phyloP scores from a whole-genome alignment of 2,113 vertebrate genomes.

The Ceyx melanurus region DNA sequence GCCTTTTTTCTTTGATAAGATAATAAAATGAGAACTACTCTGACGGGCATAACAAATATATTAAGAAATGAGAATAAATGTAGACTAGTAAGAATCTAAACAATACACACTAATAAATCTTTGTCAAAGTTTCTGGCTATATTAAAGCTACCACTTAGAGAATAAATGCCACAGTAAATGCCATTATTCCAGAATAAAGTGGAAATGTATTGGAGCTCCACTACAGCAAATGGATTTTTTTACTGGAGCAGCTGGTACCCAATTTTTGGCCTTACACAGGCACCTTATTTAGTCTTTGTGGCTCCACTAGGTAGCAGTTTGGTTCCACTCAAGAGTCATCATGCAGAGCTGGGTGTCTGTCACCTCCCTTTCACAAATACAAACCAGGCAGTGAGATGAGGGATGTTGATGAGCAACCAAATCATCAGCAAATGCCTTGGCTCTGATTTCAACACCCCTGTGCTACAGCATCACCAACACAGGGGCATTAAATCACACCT shows the following conservation, averaged over 20 bases:
- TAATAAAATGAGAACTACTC: background rate
- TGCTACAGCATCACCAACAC: background rate
- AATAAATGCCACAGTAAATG: background rate
- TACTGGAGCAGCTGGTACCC: background rate
- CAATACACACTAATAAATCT: background rate
- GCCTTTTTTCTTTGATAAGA: background rate
- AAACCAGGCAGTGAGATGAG: background rate
- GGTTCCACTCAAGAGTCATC: background rate
- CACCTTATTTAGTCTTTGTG: background rate
- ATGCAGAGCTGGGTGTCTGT: background rate
- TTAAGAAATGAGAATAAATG: background rate
- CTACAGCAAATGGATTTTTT: background rate
- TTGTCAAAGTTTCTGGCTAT: background rate
- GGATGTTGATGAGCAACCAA: background rate
- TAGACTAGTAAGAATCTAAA: background rate
- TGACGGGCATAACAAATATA: background rate
- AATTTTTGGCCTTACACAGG: background rate
- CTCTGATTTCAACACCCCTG: background rate
- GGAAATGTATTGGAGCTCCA: background rate
- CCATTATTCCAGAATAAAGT: background rate
- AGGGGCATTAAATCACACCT: background rate
- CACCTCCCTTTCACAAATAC: rapidly evolving
- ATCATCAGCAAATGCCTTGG: background rate
- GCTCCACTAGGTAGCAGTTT: background rate
- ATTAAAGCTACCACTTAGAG: background rate